These are phyloP conservation scores for Alouatta caraya DNA, from an alignment of 2,797 vertebrate genomes.

Conservation along the genomic window DNA sequence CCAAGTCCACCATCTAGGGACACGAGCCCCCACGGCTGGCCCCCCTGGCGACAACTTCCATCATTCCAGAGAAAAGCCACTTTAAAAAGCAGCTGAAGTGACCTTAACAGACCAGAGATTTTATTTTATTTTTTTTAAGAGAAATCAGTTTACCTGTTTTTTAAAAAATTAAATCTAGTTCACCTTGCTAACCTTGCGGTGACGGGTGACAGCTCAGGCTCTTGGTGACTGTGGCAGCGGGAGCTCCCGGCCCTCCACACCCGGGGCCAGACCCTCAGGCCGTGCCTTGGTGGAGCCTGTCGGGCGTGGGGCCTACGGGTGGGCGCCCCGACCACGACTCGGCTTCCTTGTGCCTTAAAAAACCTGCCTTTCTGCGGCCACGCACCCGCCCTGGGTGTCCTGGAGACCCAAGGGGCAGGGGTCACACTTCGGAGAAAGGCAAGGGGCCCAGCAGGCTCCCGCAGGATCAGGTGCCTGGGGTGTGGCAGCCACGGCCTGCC, in stretches of 20 bases:
- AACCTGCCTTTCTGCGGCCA: background rate
- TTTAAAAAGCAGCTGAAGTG: slow-evolving; percentile 90
- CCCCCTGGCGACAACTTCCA: slow-evolving; percentile 86
- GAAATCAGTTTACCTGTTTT: slow-evolving; percentile 87
- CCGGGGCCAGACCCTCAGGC: background rate
- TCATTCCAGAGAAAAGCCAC: slow-evolving; percentile 93
- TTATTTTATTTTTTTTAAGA: slow-evolving; percentile 85
- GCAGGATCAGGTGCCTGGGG: background rate
- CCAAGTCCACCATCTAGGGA: slow-evolving; percentile 94
- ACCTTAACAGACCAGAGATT: slow-evolving; percentile 91
- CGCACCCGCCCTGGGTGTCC: no score
- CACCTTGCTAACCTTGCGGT: slow-evolving; percentile 80
- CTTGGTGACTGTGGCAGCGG: slow-evolving; percentile 56
- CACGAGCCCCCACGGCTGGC: slow-evolving; percentile 81
- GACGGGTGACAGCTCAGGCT: slow-evolving; percentile 75
- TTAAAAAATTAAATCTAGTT: slow-evolving; percentile 84
- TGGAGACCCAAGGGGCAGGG: slow-evolving; percentile 58
- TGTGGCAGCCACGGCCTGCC: background rate
- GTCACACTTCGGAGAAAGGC: background rate
- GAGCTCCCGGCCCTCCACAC: background rate
- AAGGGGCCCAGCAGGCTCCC: background rate
- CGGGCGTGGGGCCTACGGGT: background rate
- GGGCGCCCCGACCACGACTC: slow-evolving; percentile 58
- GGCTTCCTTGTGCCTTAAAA: slow-evolving; percentile 85
- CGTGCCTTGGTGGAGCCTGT: background rate